Base-by-base conservation (phyloP, 2,797 vertebrate species). In the Sebastes paucispinis region DNA sequence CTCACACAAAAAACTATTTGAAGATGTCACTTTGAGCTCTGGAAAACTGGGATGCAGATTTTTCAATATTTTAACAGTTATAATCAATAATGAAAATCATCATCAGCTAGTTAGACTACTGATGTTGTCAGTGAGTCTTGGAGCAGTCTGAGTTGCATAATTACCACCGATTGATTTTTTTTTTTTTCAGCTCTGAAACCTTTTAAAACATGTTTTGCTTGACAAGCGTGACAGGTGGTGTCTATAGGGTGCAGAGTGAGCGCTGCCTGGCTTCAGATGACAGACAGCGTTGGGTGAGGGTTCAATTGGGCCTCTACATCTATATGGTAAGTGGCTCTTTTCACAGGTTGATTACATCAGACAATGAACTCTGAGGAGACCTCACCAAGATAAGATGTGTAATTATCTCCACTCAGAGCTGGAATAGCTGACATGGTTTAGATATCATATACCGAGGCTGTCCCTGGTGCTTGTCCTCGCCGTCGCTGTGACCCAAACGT, bases 281-380 rank as follows among this genome's bases (percentile, higher is more conserved):
- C 47, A 20, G 63, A 58, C 52, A 66, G 59, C 64, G 52, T 62
- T 20, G 52, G 55, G 47, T 55, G 52, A 79, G 25, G 47, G 70
- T 72, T 86, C 31, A 71, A 25, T 60, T 60, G 24, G 32, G 20
- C 29, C 62, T 68, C 43, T 79, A 60, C 81, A 84, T 89, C 75
- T 84, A 67, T 80, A 79, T 74, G 80, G 62, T 85, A 75, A 90
- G 66, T 82, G 71, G 47, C 57, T 80, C 66, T 73, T 84, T 81
- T 70, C 69, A 74, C 52, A 67, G 31, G 82, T 59, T 82, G 82
- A 85, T 81, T 58, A 1, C 75, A 75, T 66, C 80, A 80, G 54
- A 58, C 77, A 8, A 1, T 81, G 83, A 82, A 74, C 78, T 27
- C 70, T 60, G 58, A 11, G 16, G 47, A 8, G 59, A 88, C 65